A percentile compares a stretch with the other conserved stretches of the same genome.
These are phyloP conservation scores for Pandion haliaetus DNA, from an alignment of 2,113 vertebrate genomes.

Conservation along the genomic window DNA sequence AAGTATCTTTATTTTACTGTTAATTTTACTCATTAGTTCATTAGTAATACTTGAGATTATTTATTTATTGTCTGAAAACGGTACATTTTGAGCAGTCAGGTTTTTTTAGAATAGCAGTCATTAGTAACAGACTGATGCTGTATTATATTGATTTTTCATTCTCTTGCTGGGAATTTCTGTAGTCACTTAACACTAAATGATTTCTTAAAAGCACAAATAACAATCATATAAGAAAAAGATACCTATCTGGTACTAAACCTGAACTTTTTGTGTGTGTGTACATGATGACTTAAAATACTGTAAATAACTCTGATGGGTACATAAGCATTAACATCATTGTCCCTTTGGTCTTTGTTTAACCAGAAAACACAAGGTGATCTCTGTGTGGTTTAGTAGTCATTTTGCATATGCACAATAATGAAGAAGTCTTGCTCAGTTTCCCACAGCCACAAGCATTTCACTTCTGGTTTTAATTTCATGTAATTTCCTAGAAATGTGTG, in stretches of 20 bases:
- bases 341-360: neutral
- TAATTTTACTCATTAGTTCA: neutral
- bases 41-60: neutral
- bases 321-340: neutral
- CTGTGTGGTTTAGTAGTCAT: accelerated
- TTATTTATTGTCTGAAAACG: neutral
- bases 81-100: neutral
- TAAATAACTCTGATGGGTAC: neutral
- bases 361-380: neutral
- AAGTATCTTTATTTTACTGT: neutral
- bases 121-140: neutral
- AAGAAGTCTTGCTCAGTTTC: neutral
- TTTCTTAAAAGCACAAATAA: neutral
- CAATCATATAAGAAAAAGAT: neutral
- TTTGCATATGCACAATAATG: neutral
- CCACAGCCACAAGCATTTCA: neutral
- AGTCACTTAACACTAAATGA: neutral
- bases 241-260: neutral
- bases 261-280: neutral
- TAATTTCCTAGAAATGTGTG: neutral
- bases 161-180: neutral
- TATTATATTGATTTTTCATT: neutral
- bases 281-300: neutral
- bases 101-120: neutral
- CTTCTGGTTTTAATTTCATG: neutral